phyloP scores from a whole-genome alignment of 2,797 vertebrate species.

The Coilia nasus region DNA sequence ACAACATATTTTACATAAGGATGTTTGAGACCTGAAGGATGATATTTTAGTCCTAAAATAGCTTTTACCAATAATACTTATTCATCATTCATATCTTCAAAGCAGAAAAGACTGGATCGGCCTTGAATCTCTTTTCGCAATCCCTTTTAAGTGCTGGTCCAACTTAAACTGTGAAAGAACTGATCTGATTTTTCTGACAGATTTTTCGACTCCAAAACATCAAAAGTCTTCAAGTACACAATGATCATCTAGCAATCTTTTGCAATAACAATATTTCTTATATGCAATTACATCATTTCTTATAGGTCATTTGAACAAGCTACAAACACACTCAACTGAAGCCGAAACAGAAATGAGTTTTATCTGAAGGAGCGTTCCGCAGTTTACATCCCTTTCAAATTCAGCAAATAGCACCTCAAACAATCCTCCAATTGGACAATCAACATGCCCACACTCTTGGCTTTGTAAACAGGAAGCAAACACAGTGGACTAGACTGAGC shows the following conservation, averaged over 20 bases:
- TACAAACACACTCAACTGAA: background rate
- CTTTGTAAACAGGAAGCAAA: too few relatives aligned
- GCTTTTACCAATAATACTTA: slow-evolving; percentile 10
- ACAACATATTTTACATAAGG: background rate
- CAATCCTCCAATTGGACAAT: too few relatives aligned
- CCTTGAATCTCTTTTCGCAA: background rate
- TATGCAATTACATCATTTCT: too few relatives aligned
- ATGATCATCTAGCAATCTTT: background rate
- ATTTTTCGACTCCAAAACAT: background rate
- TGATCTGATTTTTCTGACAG: background rate
- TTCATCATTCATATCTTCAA: background rate
- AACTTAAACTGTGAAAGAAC: background rate
- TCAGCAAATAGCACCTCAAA: too few relatives aligned
- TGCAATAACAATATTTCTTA: background rate
- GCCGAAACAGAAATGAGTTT: background rate
- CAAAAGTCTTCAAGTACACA: background rate
- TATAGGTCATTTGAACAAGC: background rate
- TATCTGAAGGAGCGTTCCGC: background rate
- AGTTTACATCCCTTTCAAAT: too few relatives aligned
- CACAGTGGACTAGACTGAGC: too few relatives aligned
- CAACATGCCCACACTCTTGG: too few relatives aligned
- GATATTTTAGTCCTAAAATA: slow-evolving; percentile 2
- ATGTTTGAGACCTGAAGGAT: background rate
- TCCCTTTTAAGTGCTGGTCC: background rate
- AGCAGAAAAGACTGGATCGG: background rate